Evolutionary conservation across 2,113 vertebrate genomes (phyloP).

Genomic region (Asarcornis scutulata): DNA sequence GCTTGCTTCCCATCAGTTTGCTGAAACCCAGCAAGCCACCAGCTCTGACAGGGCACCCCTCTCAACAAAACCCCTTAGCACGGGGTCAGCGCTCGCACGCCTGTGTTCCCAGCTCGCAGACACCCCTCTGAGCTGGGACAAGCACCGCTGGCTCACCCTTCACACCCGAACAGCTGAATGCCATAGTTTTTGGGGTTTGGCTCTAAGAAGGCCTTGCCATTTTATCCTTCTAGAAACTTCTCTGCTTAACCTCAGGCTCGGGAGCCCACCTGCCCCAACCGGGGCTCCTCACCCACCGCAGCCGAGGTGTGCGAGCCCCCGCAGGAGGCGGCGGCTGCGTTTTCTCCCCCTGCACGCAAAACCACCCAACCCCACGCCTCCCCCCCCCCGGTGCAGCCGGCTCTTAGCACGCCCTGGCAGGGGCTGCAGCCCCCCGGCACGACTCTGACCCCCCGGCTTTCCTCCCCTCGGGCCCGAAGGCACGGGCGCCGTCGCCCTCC

Average conservation of each 20-base stretch:
- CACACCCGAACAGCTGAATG: not conserved
- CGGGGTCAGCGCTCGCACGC: fast-evolving
- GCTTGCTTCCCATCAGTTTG: not conserved
- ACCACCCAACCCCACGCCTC: no score
- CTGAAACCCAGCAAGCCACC: not conserved
- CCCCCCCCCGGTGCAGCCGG: no score
- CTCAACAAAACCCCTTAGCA: no score
- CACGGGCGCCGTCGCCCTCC: no score
- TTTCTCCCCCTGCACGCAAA: not conserved
- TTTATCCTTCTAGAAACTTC: constrained; percentile 6
- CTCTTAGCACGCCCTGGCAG: no score
- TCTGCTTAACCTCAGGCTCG: not conserved
- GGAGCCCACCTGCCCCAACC: not conserved
- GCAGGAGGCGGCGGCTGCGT: no score
- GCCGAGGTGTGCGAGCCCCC: no score
- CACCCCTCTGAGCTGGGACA: not conserved
- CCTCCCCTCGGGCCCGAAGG: not conserved
- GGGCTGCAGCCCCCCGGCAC: no score
- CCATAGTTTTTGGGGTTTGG: not conserved
- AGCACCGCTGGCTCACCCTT: not conserved
- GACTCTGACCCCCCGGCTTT: not conserved
- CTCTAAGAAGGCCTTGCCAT: not conserved
- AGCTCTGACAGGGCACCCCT: not conserved
- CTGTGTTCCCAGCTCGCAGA: not conserved
- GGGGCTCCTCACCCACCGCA: no score